Conservation (phyloP, 2,888 invertebrate species). For the Dicranocentrus wangi region DNA sequence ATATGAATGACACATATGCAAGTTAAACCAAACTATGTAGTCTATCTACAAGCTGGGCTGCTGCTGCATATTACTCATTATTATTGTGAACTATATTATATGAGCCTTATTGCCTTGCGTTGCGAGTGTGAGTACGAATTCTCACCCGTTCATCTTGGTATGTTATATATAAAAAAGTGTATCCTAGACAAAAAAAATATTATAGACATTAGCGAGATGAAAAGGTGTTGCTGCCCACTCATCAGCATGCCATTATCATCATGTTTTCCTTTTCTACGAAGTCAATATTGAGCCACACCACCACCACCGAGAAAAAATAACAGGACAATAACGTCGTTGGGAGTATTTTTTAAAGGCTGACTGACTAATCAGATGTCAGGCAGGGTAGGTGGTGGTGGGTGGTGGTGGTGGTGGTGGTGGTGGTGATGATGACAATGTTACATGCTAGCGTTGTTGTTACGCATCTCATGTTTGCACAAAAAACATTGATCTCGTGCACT, state of each 20-base stretch:
- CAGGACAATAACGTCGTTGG: neutral
- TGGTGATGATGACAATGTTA: constrained; percentile 6
- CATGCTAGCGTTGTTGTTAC: neutral
- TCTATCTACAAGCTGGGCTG: too few relatives aligned
- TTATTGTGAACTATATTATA: too few relatives aligned
- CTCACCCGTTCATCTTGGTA: too few relatives aligned
- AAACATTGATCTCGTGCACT: neutral
- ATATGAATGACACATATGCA: too few relatives aligned
- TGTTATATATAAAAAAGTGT: too few relatives aligned
- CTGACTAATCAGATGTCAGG: constrained; percentile 11
- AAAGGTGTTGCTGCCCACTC: constrained; percentile 38
- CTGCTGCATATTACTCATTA: too few relatives aligned
- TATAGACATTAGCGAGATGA: too few relatives aligned
- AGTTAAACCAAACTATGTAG: too few relatives aligned
- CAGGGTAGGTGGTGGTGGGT: neutral
- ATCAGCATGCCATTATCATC: constrained; percentile 30
- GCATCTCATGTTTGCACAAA: constrained; percentile 4
- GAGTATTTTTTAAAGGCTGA: neutral
- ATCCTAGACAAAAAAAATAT: too few relatives aligned
- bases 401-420: neutral
- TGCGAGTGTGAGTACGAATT: too few relatives aligned
- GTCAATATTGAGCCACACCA: constrained; percentile 1
- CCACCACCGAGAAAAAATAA: neutral
- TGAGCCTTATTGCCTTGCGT: too few relatives aligned
- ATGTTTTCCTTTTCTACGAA: neutral